Percentiles rank a stretch among this genome's conserved stretches.
These are phyloP conservation scores for Bellardia bayeri DNA, from an alignment of 2,888 invertebrate genomes.

Conservation along the genomic window DNA sequence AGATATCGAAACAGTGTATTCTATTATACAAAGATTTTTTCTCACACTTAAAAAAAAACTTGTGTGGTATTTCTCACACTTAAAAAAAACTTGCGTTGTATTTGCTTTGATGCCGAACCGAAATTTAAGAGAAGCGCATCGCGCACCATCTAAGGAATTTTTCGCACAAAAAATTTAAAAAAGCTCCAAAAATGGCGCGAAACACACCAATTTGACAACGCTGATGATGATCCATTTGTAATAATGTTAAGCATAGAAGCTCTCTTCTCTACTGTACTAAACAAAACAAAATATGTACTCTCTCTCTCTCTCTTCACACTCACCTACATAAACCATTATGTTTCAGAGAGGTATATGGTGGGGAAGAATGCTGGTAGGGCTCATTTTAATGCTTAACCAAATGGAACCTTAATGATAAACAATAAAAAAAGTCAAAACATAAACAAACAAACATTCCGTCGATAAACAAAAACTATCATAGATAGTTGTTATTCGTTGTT, in stretches of 20 bases:
- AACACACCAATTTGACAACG: too few species aligned
- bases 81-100: too few species aligned
- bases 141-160: too few species aligned
- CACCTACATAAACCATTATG: conserved; percentile 38
- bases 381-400: conserved; percentile 46
- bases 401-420: conserved; percentile 63
- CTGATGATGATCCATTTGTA: conserved; percentile 42
- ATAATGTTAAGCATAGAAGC: neutral
- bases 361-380: neutral
- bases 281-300: neutral
- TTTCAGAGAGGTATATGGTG: neutral
- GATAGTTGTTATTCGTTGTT: neutral
- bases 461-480: conserved; percentile 51
- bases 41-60: too few species aligned
- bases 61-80: too few species aligned
- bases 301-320: conserved; percentile 40
- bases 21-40: too few species aligned
- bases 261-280: neutral
- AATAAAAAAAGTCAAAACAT: conserved; percentile 58
- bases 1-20: too few species aligned
- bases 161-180: too few species aligned
- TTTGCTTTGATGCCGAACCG: too few species aligned
- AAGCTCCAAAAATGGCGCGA: too few species aligned
- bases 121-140: too few species aligned
- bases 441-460: conserved; percentile 59